Conservation (phyloP, 2,888 invertebrate genomes). For the Thereva nobilitata region DNA sequence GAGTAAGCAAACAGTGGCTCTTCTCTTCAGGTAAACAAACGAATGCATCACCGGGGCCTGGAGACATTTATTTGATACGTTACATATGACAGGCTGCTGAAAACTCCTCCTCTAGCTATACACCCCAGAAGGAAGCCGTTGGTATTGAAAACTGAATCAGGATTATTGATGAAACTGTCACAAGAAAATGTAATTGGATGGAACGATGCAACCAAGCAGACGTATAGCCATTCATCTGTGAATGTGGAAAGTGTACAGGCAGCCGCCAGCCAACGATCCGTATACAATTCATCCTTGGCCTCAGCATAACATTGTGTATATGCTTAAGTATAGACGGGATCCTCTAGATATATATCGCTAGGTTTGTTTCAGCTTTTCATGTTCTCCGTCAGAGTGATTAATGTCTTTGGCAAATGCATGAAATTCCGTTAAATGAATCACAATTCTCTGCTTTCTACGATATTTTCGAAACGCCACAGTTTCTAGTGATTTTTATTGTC, state of each 20-base stretch:
- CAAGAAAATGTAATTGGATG: slow-evolving; percentile 46
- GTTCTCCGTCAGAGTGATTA: slow-evolving; percentile 55
- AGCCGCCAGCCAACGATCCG: slow-evolving; percentile 34
- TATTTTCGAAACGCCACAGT: slow-evolving; percentile 2
- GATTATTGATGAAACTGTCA: slow-evolving; percentile 46
- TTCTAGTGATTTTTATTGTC: slow-evolving; percentile 29
- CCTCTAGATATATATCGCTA: slow-evolving; percentile 5
- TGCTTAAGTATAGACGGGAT: neutral
- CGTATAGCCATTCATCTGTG: slow-evolving; percentile 45
- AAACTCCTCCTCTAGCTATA: slow-evolving; percentile 11
- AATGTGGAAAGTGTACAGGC: slow-evolving; percentile 42
- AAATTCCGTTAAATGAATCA: slow-evolving; percentile 58
- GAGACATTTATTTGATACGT: slow-evolving; percentile 25
- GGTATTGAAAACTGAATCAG: slow-evolving; percentile 45
- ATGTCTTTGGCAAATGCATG: slow-evolving; percentile 58
- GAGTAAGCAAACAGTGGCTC: too few species aligned
- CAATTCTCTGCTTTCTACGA: slow-evolving; percentile 44
- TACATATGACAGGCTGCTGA: slow-evolving; percentile 24
- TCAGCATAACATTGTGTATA: neutral
- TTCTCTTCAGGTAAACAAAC: too few species aligned
- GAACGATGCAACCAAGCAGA: slow-evolving; percentile 45
- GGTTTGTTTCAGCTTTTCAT: slow-evolving; percentile 44
- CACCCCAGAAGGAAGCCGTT: neutral
- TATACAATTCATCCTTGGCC: slow-evolving; percentile 18
- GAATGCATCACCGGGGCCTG: slow-evolving; percentile 20